phyloP scores from a whole-genome alignment of 1,140 invertebrate genomes.

The Trichonephila inaurata region DNA sequence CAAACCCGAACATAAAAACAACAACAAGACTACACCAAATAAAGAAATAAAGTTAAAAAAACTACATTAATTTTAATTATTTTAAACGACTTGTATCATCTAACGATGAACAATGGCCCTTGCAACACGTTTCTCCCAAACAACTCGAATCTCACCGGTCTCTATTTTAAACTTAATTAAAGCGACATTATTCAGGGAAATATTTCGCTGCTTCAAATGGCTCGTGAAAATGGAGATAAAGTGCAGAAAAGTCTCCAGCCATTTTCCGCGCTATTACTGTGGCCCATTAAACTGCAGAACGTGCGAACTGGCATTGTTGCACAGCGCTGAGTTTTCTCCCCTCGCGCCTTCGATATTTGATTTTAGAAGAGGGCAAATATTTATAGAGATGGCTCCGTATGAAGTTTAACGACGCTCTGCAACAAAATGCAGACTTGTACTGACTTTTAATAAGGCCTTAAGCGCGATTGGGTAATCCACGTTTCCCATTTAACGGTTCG shows the following conservation, averaged over 20 bases:
- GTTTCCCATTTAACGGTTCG: no score
- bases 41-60: no score
- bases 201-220: not conserved
- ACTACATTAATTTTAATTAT: no score
- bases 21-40: no score
- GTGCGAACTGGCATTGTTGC: not conserved
- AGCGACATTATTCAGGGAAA: not conserved
- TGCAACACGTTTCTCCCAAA: not conserved
- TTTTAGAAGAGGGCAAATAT: not conserved
- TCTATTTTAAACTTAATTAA: conserved; percentile 11
- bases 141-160: not conserved
- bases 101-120: not conserved
- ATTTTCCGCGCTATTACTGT: conserved; percentile 13
- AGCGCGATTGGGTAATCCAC: not conserved
- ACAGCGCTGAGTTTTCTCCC: not conserved
- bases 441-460: not conserved
- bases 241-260: not conserved
- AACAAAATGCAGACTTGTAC: not conserved
- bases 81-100: not conserved
- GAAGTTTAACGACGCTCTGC: not conserved
- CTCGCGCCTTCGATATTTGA: not conserved
- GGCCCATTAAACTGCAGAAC: conserved; percentile 1
- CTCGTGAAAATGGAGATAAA: conserved; percentile 30
- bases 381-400: not conserved
- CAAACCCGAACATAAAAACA: no score